Evolutionary conservation across 2,113 vertebrate species (phyloP).

Genomic region (Myotis yumanensis): DNA sequence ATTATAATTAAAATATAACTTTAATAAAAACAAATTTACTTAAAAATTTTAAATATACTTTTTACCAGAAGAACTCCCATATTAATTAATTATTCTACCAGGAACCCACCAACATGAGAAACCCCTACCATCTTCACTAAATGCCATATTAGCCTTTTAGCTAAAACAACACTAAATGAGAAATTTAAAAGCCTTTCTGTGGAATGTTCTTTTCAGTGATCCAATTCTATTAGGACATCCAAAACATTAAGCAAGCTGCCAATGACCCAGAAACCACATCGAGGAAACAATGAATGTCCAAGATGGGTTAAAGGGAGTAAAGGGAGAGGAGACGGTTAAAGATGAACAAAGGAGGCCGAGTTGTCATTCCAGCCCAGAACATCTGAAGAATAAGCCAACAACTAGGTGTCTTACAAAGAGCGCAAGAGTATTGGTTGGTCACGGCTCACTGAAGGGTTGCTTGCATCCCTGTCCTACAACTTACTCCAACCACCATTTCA

Average conservation of each 20-base stretch:
- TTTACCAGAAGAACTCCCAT: not conserved
- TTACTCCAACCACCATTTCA: not conserved
- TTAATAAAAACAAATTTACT: constrained; percentile 18
- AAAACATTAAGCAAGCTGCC: not conserved
- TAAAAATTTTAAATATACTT: not conserved
- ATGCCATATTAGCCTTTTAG: not conserved
- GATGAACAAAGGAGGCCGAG: not conserved
- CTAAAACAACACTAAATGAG: not conserved
- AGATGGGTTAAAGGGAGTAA: not conserved
- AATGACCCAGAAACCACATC: not conserved
- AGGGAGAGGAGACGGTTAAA: not conserved
- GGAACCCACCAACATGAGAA: constrained; percentile 17
- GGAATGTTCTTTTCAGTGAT: not conserved
- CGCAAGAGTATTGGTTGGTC: not conserved
- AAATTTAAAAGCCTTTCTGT: not conserved
- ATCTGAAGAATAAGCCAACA: not conserved
- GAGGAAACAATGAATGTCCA: not conserved
- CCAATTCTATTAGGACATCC: not conserved
- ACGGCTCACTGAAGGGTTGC: not conserved
- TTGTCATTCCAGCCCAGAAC: not conserved
- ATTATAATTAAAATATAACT: constrained; percentile 23
- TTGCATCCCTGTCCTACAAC: not conserved
- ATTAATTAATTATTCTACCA: not conserved
- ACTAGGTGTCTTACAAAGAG: not conserved
- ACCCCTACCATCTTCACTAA: not conserved